Evolutionary conservation across 2,888 invertebrate genomes (phyloP).

Genomic region (Zhuqinia jingwanae): DNA sequence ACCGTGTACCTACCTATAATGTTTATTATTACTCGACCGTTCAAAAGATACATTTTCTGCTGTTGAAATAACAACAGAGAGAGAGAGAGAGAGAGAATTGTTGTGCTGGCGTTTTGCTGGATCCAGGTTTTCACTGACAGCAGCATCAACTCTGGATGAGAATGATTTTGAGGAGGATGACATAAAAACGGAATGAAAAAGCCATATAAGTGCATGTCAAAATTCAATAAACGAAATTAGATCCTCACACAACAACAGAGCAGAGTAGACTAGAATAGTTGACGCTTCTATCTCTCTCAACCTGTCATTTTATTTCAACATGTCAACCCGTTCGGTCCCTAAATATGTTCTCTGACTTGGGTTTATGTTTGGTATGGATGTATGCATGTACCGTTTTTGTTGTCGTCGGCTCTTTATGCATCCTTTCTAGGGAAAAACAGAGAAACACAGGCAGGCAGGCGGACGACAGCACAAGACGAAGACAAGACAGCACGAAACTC

Average conservation of each 20-base stretch:
- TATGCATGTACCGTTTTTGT: background rate
- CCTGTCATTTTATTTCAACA: constrained; percentile 71
- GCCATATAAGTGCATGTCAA: constrained; percentile 73
- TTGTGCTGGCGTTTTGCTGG: constrained; percentile 43
- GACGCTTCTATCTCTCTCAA: constrained; percentile 72
- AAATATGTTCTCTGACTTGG: too few relatives aligned
- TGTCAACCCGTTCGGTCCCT: constrained; percentile 55
- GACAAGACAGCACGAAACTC: constrained; percentile 35
- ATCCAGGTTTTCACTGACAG: constrained; percentile 25
- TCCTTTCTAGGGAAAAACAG: constrained; percentile 71
- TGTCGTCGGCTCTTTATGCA: constrained; percentile 63
- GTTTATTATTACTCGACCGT: too few relatives aligned
- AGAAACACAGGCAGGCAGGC: constrained; percentile 24
- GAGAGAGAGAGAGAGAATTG: constrained; percentile 12
- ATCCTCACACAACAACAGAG: constrained; percentile 26
- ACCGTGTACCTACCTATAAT: too few relatives aligned
- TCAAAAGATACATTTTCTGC: constrained; percentile 34
- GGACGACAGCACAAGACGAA: too few relatives aligned
- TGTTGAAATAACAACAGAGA: constrained; percentile 35
- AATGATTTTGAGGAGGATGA: constrained; percentile 14
- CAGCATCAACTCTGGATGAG: background rate
- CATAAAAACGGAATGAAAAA: constrained; percentile 71
- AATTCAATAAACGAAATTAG: constrained; percentile 74
- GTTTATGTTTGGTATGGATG: too few relatives aligned
- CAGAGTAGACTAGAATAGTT: constrained; percentile 15